Base-by-base conservation (phyloP, 2,888 invertebrate genomes). In the Pardosa pseudoannulata region DNA sequence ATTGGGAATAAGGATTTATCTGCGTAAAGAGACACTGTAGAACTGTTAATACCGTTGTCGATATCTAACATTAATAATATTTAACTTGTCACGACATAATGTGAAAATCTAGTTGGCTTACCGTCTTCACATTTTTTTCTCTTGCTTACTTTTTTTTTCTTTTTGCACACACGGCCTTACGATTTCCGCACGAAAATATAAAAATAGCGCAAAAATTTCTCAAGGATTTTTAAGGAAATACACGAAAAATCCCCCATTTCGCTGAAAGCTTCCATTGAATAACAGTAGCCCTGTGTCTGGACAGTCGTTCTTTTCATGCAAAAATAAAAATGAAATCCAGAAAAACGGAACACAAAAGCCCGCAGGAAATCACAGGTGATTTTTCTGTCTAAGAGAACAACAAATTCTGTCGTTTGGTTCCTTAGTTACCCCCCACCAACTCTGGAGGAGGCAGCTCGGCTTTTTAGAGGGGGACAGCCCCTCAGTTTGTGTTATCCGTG, bases 341-440 rank as follows among this genome's bases (percentile, higher is more conserved):
- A 64, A 71, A 73, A 16, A 73, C n/a, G 68, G 19, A 62, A 41
- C 71, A 75, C 73, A 76, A 83, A 64, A 32, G 36, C n/a, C 62
- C 71, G 64, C 83, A 76, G 83, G 83, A 83, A 83, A 76, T 83
- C 83, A 83, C 83, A 83, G 83, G 83, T 83, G 83, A 83, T 83
- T 83, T 82, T 83, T 76, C 72, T 71, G 83, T 29, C 32, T 46
- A 83, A 72, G 83, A 83, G 83, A 72, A 83, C 83, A 83, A 83
- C 83, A 83, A 83, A 76, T 76, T 76, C 76, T 32, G 76, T 76
- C 41, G 82, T 72, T 75, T 76, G 82, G 82, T 82, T 80, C 23
- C 73, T 29, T 56, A 27, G 36, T 62, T 70, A 27, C 46, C 41
- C 28, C 23, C 71, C 41, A 13, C 82, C 71, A 62, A 62, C 31